These are phyloP conservation scores for Martes martes DNA, from an alignment of 2,113 vertebrate species.

Conservation along the genomic window DNA sequence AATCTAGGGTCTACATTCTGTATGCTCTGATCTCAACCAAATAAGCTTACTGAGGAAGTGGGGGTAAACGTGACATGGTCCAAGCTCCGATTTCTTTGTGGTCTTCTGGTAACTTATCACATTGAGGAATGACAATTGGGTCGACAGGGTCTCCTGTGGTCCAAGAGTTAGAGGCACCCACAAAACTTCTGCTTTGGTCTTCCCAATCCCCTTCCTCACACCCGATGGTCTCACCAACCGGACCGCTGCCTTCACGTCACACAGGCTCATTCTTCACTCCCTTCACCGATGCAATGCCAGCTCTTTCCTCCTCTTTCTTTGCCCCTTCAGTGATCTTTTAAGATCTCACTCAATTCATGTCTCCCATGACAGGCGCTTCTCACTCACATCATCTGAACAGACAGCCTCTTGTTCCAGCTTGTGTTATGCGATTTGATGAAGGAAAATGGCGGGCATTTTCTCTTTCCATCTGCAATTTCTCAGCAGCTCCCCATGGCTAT, in stretches of 20 bases:
- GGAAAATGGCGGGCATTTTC: neutral
- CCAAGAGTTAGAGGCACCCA: neutral
- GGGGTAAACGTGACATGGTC: neutral
- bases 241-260: neutral
- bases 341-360: neutral
- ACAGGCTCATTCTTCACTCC: neutral
- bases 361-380: neutral
- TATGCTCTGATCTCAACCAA: neutral
- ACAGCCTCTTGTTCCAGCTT: neutral
- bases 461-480: neutral
- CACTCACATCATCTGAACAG: neutral
- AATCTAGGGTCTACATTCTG: neutral
- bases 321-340: neutral
- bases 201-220: rapidly evolving
- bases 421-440: neutral
- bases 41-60: neutral
- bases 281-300: no score
- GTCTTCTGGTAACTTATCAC: neutral
- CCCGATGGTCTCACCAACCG: neutral
- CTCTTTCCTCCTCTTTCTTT: neutral
- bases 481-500: neutral
- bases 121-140: neutral
- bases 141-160: neutral
- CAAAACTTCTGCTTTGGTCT: neutral
- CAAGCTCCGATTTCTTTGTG: neutral